Evolutionary conservation across 2,113 vertebrate genomes (phyloP).

Genomic region (Pampusana beccarii): DNA sequence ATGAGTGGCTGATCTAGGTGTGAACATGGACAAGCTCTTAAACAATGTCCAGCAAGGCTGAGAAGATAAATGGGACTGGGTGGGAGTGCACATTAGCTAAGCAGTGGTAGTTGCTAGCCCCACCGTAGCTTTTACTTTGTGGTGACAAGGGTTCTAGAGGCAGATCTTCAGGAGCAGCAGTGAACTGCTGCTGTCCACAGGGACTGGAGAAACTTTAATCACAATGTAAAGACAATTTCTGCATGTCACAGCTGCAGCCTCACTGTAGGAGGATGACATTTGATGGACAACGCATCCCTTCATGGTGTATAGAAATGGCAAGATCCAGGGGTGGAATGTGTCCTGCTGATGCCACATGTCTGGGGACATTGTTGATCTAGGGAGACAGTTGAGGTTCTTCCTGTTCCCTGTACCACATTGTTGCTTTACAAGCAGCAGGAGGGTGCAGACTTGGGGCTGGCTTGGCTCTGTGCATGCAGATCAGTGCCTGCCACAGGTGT

Average conservation of each 20-base stretch:
- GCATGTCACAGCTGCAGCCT: neutral
- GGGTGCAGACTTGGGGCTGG: neutral
- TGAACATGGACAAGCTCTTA: neutral
- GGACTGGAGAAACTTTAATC: neutral
- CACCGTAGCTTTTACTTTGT: neutral
- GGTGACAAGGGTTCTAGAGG: neutral
- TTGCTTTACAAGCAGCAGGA: neutral
- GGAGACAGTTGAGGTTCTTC: neutral
- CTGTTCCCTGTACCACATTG: neutral
- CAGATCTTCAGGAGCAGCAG: neutral
- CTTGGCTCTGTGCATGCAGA: accelerated
- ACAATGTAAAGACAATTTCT: neutral
- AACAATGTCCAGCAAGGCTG: neutral
- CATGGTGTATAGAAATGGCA: neutral
- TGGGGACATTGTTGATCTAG: neutral
- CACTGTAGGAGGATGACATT: neutral
- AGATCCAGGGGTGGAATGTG: neutral
- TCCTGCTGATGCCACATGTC: accelerated
- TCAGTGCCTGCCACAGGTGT: neutral
- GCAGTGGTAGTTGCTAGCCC: neutral
- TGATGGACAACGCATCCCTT: neutral
- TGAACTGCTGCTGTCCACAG: neutral
- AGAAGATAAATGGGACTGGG: neutral
- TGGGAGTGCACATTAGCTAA: neutral
- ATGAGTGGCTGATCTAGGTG: neutral